phyloP scores from a whole-genome alignment of 2,113 vertebrate species.

The Brachionichthys hirsutus region DNA sequence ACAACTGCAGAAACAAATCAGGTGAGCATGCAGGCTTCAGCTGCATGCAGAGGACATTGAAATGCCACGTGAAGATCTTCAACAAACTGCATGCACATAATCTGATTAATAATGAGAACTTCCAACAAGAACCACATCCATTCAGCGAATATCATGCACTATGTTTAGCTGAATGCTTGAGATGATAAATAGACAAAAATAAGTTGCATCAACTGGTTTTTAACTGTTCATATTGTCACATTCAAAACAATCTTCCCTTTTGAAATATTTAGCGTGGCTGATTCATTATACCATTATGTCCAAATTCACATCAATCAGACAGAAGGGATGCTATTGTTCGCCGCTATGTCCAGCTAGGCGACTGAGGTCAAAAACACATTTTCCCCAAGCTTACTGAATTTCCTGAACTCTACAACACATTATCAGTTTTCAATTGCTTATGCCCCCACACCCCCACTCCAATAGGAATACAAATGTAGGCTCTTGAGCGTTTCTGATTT shows the following conservation, averaged over 20 bases:
- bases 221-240: not conserved
- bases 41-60: slow-evolving; percentile 14
- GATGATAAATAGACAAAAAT: slow-evolving; percentile 5
- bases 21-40: slow-evolving; percentile 1
- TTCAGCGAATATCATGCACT: slow-evolving; percentile 3
- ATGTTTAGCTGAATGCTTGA: slow-evolving; percentile 10
- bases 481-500: slow-evolving; percentile 38
- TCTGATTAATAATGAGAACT: slow-evolving; percentile 8
- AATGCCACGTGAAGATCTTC: slow-evolving; percentile 8
- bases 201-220: slow-evolving; percentile 1
- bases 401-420: slow-evolving; percentile 55
- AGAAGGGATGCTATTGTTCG: slow-evolving; percentile 9
- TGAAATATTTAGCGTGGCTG: slow-evolving; percentile 4
- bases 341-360: slow-evolving; percentile 25
- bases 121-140: slow-evolving; percentile 16
- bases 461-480: slow-evolving; percentile 64
- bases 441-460: slow-evolving; percentile 23
- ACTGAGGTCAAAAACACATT: slow-evolving; percentile 51
- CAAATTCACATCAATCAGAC: slow-evolving; percentile 28
- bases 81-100: slow-evolving; percentile 18
- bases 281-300: slow-evolving; percentile 31
- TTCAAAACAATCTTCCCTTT: not conserved
- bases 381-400: slow-evolving; percentile 54
- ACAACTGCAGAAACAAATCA: not conserved
- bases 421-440: slow-evolving; percentile 71